Conservation (phyloP, 2,797 vertebrate species). For the Lycodopsis pacificus region DNA sequence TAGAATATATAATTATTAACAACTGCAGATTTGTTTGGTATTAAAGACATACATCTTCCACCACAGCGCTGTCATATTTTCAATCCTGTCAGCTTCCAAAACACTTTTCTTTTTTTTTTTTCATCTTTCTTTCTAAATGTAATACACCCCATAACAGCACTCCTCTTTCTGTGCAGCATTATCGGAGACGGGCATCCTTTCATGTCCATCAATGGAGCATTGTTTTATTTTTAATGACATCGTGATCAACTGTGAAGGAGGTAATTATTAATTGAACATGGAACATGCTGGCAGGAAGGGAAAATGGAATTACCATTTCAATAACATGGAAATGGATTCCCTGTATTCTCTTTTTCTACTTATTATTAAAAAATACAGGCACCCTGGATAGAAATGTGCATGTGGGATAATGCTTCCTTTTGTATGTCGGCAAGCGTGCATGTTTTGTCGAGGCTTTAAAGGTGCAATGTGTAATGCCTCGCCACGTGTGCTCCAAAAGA, state of each 20-base stretch:
- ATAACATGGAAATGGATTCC: constrained; percentile 50
- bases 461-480: neutral
- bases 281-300: constrained; percentile 32
- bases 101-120: constrained; percentile 15
- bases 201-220: constrained; percentile 47
- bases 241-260: constrained; percentile 49
- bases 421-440: neutral
- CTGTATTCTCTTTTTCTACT: constrained; percentile 39
- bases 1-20: neutral
- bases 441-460: constrained; percentile 12
- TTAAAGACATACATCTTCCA: constrained; percentile 2
- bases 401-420: neutral
- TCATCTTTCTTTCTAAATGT: constrained; percentile 33
- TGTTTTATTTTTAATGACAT: constrained; percentile 62
- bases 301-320: constrained; percentile 69
- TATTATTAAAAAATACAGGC: constrained; percentile 22
- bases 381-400: neutral
- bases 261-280: constrained; percentile 63
- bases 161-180: constrained; percentile 6
- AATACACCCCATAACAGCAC: neutral
- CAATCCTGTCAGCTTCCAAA: constrained; percentile 11
- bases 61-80: neutral
- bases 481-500: neutral
- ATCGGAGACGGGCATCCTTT: constrained; percentile 39
- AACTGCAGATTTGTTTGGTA: neutral